phyloP scores from a whole-genome alignment of 1,140 invertebrate genomes.

The Drosophila tani region DNA sequence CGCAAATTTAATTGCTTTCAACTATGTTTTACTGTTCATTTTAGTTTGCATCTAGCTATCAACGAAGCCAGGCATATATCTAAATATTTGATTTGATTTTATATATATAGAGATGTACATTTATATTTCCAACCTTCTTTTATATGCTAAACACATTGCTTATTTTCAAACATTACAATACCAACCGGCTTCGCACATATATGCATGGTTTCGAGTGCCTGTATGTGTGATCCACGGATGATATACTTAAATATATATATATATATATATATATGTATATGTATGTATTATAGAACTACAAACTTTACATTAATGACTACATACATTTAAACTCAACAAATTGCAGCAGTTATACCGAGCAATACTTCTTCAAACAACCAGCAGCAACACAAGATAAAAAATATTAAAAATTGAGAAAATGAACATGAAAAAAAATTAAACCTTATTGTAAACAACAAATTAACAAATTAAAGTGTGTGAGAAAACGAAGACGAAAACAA shows the following conservation, averaged over 20 bases:
- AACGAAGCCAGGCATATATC: slow-evolving; percentile 21
- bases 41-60: slow-evolving; percentile 6
- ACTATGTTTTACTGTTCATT: slow-evolving; percentile 10
- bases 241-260: slow-evolving; percentile 39
- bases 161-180: slow-evolving; percentile 28
- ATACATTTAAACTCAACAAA: slow-evolving; percentile 68
- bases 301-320: slow-evolving; percentile 80
- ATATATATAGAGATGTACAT: slow-evolving; percentile 6
- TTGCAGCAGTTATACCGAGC: slow-evolving; percentile 48
- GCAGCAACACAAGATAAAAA: slow-evolving; percentile 33
- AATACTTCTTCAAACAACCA: slow-evolving; percentile 53
- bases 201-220: neutral
- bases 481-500: slow-evolving; percentile 40
- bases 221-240: slow-evolving; percentile 17
- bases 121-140: slow-evolving; percentile 37
- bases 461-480: slow-evolving; percentile 74
- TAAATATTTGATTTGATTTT: slow-evolving; percentile 19
- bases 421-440: slow-evolving; percentile 79
- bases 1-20: slow-evolving; percentile 44
- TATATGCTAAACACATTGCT: slow-evolving; percentile 40
- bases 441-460: slow-evolving; percentile 71
- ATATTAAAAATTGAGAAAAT: slow-evolving; percentile 77
- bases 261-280: slow-evolving; percentile 42
- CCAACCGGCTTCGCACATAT: slow-evolving; percentile 20
- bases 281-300: slow-evolving; percentile 55